Percentiles rank a stretch among this genome's conserved stretches.
Evolutionary conservation across 2,113 vertebrate genomes (phyloP).

Genomic region (Nothobranchius kuhntae): DNA sequence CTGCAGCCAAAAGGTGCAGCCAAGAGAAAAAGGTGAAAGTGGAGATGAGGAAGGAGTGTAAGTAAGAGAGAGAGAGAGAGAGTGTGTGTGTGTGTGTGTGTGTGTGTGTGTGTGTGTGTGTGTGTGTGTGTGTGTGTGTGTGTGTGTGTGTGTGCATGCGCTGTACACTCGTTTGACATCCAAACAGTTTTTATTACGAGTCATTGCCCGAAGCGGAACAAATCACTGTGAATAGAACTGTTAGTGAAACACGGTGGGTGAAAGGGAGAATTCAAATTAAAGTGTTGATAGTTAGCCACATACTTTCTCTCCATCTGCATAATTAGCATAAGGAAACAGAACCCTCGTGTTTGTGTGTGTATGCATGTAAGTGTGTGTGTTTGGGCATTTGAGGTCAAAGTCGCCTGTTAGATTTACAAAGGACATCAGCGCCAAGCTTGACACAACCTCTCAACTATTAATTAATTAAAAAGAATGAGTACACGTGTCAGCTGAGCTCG

Average conservation of each 20-base stretch:
- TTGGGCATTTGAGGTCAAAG: slow-evolving; percentile 41
- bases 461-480: slow-evolving; percentile 19
- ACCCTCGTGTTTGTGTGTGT: slow-evolving; percentile 17
- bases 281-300: slow-evolving; percentile 45
- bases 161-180: slow-evolving; percentile 65
- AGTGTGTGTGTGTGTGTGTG: background rate
- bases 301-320: slow-evolving; percentile 57
- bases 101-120: slow-evolving; percentile 4
- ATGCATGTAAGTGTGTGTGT: background rate
- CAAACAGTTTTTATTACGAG: slow-evolving; percentile 61
- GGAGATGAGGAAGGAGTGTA: background rate
- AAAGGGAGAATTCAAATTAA: slow-evolving; percentile 68
- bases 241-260: slow-evolving; percentile 62
- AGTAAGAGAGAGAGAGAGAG: too few relatives aligned
- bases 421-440: slow-evolving; percentile 37
- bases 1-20: too few relatives aligned
- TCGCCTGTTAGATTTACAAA: slow-evolving; percentile 53
- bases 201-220: slow-evolving; percentile 63
- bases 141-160: background rate
- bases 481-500: slow-evolving; percentile 20
- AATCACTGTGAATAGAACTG: slow-evolving; percentile 72
- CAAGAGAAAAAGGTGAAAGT: slow-evolving; percentile 16
- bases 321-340: slow-evolving; percentile 55
- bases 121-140: background rate
- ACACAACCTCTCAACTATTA: slow-evolving; percentile 41